phyloP scores from a whole-genome alignment of 2,888 invertebrate genomes.

The Cheilosia grossa region DNA sequence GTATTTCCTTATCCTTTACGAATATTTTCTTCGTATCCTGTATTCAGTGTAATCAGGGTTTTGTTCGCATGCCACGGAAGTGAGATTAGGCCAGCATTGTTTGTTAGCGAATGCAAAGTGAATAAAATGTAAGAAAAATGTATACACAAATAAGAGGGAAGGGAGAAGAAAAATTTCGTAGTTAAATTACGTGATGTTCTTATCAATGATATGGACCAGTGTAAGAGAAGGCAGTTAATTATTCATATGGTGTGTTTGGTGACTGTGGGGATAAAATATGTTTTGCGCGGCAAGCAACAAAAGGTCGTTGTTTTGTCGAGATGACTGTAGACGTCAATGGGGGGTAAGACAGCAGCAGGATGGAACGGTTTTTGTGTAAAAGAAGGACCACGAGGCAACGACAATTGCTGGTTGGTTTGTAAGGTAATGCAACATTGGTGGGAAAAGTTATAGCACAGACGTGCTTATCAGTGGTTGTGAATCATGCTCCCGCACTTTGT shows the following conservation, averaged over 20 bases:
- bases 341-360: conserved; percentile 16
- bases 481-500: conserved; percentile 61
- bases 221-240: conserved; percentile 62
- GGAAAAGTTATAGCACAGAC: conserved; percentile 56
- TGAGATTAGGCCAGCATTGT: conserved; percentile 76
- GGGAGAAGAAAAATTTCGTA: conserved; percentile 61
- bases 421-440: not conserved
- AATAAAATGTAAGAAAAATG: conserved; percentile 52
- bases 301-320: conserved; percentile 62
- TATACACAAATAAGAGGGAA: conserved; percentile 30
- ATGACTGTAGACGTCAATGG: conserved; percentile 4
- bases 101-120: conserved; percentile 68
- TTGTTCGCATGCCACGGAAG: conserved; percentile 75
- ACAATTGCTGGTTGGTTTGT: conserved; percentile 1
- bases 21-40: conserved; percentile 4
- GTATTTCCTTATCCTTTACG: conserved; percentile 71
- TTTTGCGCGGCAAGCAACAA: conserved; percentile 48
- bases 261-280: conserved; percentile 26
- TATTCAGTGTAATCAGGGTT: conserved; percentile 66
- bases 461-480: conserved; percentile 58
- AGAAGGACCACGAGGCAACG: not conserved
- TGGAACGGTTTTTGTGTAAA: not conserved
- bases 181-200: conserved; percentile 73
- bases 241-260: conserved; percentile 53
- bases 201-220: conserved; percentile 66